Evolutionary conservation across 2,113 vertebrate genomes (phyloP), one percentile per base, ranked within the genome.

Genomic region (Melanostigma gelatinosum): DNA sequence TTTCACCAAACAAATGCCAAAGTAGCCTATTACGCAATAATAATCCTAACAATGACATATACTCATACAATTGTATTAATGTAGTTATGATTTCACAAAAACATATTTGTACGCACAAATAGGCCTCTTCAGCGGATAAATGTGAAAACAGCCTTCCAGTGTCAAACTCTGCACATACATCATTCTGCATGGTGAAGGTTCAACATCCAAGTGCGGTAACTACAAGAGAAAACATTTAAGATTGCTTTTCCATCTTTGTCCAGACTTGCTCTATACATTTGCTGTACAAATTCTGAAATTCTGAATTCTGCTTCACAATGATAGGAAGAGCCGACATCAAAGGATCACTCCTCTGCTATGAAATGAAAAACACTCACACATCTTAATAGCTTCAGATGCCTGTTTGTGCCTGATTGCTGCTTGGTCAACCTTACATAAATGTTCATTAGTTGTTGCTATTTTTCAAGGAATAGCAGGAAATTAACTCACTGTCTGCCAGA

Each of bases 371-470:
- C 80, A 71, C 80, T 88, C 52, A 63, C 65, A 63, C 65, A 8
- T 55, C 75, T 82, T 71, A 88, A 85, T 44, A 57, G 29, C 62
- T 50, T 70, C 50, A 72, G 71, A 57, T 64, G 65, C n/a, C n/a
- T 76, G 34, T 89, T 64, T 65, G 64, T 86, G 85, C 55, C 81
- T 86, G 82, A 82, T 89, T 87, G 83, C 88, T 78, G 75, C 82
- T 83, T 79, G 66, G 60, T 89, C 77, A 87, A 80, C 75, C 77
- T 79, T 61, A 69, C 63, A 72, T 57, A 48, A 57, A 40, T 62
- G 68, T 61, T 60, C 18, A 34, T 83, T 38, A 58, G 40, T 63
- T 77, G 72, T 73, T 77, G 55, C 67, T 81, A 34, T 72, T 86
- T 34, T 80, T 78, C 65, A 4, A 54, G 60, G n/a, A 77, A 32